phyloP scores from a whole-genome alignment of 2,888 invertebrate species.

The Homarus gammarus region DNA sequence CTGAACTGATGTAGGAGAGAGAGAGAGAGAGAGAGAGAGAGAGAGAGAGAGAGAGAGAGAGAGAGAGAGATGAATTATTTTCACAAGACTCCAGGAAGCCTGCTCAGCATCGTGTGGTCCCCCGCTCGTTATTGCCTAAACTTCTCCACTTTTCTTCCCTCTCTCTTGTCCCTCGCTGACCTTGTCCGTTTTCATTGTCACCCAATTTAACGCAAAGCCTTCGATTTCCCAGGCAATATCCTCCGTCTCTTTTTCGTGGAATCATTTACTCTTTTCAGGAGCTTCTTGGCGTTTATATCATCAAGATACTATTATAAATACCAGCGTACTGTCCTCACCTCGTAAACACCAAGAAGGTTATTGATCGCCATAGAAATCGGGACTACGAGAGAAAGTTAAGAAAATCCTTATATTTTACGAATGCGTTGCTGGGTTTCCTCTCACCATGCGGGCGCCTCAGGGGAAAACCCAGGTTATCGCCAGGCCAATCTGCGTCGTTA shows the following conservation, averaged over 20 bases:
- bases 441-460: too few species aligned
- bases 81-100: neutral
- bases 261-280: neutral
- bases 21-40: neutral
- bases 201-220: slow-evolving; percentile 37
- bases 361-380: too few species aligned
- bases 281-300: too few species aligned
- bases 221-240: slow-evolving; percentile 30
- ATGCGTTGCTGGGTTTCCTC: too few species aligned
- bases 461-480: neutral
- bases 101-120: neutral
- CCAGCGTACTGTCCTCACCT: too few species aligned
- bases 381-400: too few species aligned
- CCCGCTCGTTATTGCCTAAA: slow-evolving; percentile 21
- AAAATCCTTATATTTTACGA: too few species aligned
- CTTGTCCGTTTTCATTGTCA: slow-evolving; percentile 40
- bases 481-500: slow-evolving; percentile 8
- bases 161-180: slow-evolving; percentile 15
- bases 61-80: neutral
- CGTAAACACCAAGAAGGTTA: too few species aligned
- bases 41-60: neutral
- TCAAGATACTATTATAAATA: too few species aligned
- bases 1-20: too few species aligned
- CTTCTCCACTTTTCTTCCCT: slow-evolving; percentile 17
- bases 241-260: neutral